Percentiles rank a stretch among this genome's conserved stretches.
Evolutionary conservation across 2,113 vertebrate species (phyloP).

Genomic region (Cephalopterus ornatus): DNA sequence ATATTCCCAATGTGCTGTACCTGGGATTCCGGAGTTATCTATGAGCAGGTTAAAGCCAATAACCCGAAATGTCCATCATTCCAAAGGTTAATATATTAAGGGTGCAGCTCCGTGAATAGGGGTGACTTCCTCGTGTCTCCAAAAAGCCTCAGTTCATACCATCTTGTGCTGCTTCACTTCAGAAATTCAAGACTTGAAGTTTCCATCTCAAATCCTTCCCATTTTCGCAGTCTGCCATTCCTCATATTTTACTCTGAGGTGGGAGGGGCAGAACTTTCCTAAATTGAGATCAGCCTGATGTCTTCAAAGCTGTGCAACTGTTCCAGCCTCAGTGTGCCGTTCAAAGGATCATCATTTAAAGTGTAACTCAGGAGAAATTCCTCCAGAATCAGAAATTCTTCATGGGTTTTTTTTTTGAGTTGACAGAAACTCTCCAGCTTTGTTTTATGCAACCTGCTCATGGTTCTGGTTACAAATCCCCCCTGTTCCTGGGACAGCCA

Average conservation of each 20-base stretch:
- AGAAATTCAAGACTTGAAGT: neutral
- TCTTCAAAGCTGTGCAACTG: neutral
- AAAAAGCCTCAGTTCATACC: neutral
- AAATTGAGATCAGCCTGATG: neutral
- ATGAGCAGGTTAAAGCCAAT: neutral
- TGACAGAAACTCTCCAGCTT: neutral
- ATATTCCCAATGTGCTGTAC: fast-evolving
- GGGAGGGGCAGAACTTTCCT: neutral
- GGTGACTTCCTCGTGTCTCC: neutral
- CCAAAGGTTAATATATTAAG: neutral
- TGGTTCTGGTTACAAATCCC: neutral
- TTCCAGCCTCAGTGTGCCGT: neutral
- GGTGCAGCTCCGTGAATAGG: fast-evolving
- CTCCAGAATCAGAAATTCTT: neutral
- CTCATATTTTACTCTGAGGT: neutral
- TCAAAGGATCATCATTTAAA: neutral
- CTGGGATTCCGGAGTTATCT: neutral
- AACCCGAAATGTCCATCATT: neutral
- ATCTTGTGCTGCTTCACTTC: neutral
- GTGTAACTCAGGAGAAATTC: neutral
- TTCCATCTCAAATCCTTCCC: neutral
- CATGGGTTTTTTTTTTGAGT: neutral
- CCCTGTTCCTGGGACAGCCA: neutral
- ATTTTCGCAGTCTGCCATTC: neutral
- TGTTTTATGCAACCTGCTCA: neutral